phyloP scores from a whole-genome alignment of 2,888 invertebrate genomes.

The Bombylius major region DNA sequence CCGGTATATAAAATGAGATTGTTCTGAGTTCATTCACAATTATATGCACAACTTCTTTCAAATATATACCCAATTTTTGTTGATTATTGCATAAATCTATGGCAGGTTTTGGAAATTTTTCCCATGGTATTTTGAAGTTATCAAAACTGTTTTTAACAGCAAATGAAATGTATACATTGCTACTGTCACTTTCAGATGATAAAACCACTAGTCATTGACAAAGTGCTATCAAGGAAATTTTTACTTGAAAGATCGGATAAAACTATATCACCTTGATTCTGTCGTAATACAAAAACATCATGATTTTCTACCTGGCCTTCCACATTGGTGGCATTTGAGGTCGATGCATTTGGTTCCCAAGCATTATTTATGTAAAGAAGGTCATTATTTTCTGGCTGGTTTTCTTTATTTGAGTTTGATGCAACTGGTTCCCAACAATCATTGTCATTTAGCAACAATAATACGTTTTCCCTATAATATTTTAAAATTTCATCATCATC shows the following conservation, averaged over 20 bases:
- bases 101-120: not conserved
- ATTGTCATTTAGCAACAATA: not conserved
- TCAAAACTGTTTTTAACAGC: too few relatives aligned
- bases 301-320: too few relatives aligned
- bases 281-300: too few relatives aligned
- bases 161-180: not conserved
- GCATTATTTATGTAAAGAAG: too few relatives aligned
- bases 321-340: too few relatives aligned
- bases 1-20: too few relatives aligned
- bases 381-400: too few relatives aligned
- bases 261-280: too few relatives aligned
- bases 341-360: too few relatives aligned
- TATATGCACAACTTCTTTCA: not conserved
- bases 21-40: not conserved
- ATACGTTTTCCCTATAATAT: not conserved
- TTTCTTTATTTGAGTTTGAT: not conserved
- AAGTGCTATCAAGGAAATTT: not conserved
- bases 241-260: not conserved
- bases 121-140: not conserved
- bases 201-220: not conserved
- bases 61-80: not conserved
- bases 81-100: not conserved
- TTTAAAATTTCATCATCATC: conserved; percentile 1
- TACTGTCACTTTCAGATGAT: not conserved
- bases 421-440: not conserved